phyloP scores from a whole-genome alignment of 2,888 invertebrate species.

The Rhimphoctona megacephalus region DNA sequence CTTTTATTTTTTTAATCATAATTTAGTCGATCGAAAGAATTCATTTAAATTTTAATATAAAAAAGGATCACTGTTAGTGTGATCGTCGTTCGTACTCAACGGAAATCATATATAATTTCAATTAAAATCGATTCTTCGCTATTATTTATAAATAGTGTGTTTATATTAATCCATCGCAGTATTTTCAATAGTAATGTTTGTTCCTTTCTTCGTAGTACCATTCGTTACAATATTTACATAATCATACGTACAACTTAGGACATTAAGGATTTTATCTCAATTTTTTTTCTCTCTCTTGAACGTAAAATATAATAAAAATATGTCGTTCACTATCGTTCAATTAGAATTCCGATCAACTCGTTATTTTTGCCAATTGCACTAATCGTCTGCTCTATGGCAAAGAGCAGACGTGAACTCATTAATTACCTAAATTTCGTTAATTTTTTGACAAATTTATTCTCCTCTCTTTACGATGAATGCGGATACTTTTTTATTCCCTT shows the following conservation, averaged over 20 bases:
- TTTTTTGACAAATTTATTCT: slow-evolving; percentile 40
- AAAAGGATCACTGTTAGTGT: slow-evolving; percentile 58
- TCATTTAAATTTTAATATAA: slow-evolving; percentile 56
- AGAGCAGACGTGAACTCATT: slow-evolving; percentile 56
- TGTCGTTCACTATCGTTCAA: slow-evolving; percentile 69
- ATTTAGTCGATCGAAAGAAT: slow-evolving; percentile 57
- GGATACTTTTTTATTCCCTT: slow-evolving; percentile 51
- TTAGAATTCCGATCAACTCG: slow-evolving; percentile 67
- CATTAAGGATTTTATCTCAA: slow-evolving; percentile 71
- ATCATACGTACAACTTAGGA: slow-evolving; percentile 82
- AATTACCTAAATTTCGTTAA: slow-evolving; percentile 64
- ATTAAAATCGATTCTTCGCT: slow-evolving; percentile 67
- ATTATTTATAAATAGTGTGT: slow-evolving; percentile 79
- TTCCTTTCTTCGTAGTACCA: slow-evolving; percentile 76
- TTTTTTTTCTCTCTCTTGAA: slow-evolving; percentile 57
- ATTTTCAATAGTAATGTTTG: slow-evolving; percentile 76
- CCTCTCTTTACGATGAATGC: slow-evolving; percentile 17
- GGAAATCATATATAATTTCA: slow-evolving; percentile 68
- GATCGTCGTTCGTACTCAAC: slow-evolving; percentile 53
- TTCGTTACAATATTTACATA: slow-evolving; percentile 84
- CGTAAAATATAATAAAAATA: slow-evolving; percentile 77
- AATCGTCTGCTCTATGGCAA: slow-evolving; percentile 56
- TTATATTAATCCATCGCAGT: slow-evolving; percentile 79
- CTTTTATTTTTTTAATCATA: slow-evolving; percentile 39
- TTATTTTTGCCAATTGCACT: slow-evolving; percentile 74